Percentiles rank a stretch among this genome's conserved stretches.
Conservation (phyloP, 2,113 vertebrate species). For the Microtus pennsylvanicus region DNA sequence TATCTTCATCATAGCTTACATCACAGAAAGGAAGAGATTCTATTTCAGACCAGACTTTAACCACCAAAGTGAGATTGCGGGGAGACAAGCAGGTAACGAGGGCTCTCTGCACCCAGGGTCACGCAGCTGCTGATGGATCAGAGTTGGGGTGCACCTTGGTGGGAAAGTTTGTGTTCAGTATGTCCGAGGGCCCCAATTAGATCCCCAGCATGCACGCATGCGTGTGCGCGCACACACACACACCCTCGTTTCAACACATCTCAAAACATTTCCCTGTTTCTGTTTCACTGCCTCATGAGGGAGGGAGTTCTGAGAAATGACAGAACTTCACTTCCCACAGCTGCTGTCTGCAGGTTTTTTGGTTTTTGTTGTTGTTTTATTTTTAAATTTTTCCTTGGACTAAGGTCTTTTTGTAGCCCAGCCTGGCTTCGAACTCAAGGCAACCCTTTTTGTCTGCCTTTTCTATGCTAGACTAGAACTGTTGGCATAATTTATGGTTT, state of each 20-base stretch:
- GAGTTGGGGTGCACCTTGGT: neutral
- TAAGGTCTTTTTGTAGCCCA: neutral
- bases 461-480: neutral
- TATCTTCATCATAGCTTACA: neutral
- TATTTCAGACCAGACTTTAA: neutral
- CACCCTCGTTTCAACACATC: slow-evolving; percentile 30
- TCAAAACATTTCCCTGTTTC: slow-evolving; percentile 78
- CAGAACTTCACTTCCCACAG: slow-evolving; percentile 67
- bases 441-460: neutral
- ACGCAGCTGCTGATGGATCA: neutral
- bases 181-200: neutral
- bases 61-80: neutral
- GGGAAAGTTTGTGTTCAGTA: neutral
- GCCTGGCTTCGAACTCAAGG: neutral
- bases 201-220: neutral
- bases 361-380: neutral
- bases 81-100: neutral
- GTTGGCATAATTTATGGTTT: too few relatives aligned
- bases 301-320: slow-evolving; percentile 82
- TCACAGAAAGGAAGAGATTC: neutral
- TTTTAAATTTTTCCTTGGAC: neutral
- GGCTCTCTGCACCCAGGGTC: neutral
- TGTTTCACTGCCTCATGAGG: slow-evolving; percentile 63
- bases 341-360: slow-evolving; percentile 6
- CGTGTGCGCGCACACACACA: neutral